Evolutionary conservation across 2,113 vertebrate species (phyloP).

Genomic region (Tenebrosternarchus preto): DNA sequence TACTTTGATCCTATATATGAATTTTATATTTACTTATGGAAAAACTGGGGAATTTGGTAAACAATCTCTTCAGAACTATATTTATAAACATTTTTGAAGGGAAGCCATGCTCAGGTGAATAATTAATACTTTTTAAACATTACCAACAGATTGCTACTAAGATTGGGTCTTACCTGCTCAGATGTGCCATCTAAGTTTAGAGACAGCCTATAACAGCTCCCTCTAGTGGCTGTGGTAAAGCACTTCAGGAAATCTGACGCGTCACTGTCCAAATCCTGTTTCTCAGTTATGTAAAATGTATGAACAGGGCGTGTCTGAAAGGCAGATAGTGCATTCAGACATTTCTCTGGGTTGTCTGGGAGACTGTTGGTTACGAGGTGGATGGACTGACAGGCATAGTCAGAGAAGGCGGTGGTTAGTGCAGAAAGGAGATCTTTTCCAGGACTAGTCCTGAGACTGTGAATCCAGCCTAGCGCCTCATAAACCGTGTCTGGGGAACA

Average conservation of each 20-base stretch:
- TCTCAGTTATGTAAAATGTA: slow-evolving; percentile 61
- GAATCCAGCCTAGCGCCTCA: slow-evolving; percentile 69
- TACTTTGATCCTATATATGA: not conserved
- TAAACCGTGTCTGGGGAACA: slow-evolving; percentile 66
- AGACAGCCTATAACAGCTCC: slow-evolving; percentile 63
- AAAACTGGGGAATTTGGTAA: not conserved
- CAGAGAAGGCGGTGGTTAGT: slow-evolving; percentile 62
- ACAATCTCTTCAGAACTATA: not conserved
- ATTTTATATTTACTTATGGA: not conserved
- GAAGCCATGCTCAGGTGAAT: not conserved
- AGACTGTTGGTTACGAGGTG: slow-evolving; percentile 63
- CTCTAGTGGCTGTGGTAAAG: slow-evolving; percentile 61
- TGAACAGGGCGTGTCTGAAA: slow-evolving; percentile 60
- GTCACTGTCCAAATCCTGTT: slow-evolving; percentile 39
- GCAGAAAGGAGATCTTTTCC: slow-evolving; percentile 64
- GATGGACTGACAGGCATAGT: slow-evolving; percentile 67
- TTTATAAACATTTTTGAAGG: not conserved
- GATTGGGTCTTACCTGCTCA: slow-evolving; percentile 57
- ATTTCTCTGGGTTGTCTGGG: slow-evolving; percentile 56
- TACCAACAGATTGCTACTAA: not conserved
- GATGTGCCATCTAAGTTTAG: slow-evolving; percentile 44
- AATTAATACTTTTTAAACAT: not conserved
- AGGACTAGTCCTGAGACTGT: slow-evolving; percentile 61
- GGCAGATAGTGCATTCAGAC: slow-evolving; percentile 54
- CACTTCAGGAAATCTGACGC: slow-evolving; percentile 60